Evolutionary conservation across 2,113 vertebrate genomes (phyloP).

Genomic region (Carlito syrichta): DNA sequence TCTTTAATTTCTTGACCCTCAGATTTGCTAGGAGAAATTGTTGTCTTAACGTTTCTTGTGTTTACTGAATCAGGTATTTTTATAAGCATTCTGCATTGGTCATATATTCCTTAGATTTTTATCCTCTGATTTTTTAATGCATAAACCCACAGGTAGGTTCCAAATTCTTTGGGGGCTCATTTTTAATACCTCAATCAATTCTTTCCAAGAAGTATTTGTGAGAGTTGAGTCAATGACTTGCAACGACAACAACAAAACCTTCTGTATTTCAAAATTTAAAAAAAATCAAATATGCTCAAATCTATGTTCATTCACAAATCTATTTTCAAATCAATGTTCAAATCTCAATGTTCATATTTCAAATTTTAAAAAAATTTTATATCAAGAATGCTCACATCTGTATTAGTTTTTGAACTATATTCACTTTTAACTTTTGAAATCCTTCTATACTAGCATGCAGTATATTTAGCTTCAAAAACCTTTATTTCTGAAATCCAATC

Average conservation of each 20-base stretch:
- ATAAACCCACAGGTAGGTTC: neutral
- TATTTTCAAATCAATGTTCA: neutral
- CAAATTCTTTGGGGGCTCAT: too few relatives aligned
- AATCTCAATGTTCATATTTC: neutral
- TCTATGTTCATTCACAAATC: too few relatives aligned
- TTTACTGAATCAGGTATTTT: neutral
- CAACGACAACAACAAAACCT: neutral
- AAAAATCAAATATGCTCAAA: neutral
- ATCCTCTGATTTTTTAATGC: neutral
- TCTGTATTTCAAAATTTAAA: neutral
- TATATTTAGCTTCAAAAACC: neutral
- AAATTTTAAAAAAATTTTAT: too few relatives aligned
- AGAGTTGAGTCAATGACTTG: neutral
- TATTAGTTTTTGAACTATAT: fast-evolving
- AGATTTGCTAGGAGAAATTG: neutral
- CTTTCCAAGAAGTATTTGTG: neutral
- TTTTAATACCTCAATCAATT: neutral
- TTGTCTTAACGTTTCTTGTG: neutral
- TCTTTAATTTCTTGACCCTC: neutral
- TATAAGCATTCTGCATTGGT: neutral
- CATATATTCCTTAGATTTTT: neutral
- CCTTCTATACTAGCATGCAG: fast-evolving
- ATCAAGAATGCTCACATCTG: neutral
- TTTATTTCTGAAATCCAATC: neutral
- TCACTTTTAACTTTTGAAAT: neutral